These are phyloP conservation scores for Abscondita cerata DNA, from an alignment of 2,888 invertebrate genomes.

Conservation along the genomic window DNA sequence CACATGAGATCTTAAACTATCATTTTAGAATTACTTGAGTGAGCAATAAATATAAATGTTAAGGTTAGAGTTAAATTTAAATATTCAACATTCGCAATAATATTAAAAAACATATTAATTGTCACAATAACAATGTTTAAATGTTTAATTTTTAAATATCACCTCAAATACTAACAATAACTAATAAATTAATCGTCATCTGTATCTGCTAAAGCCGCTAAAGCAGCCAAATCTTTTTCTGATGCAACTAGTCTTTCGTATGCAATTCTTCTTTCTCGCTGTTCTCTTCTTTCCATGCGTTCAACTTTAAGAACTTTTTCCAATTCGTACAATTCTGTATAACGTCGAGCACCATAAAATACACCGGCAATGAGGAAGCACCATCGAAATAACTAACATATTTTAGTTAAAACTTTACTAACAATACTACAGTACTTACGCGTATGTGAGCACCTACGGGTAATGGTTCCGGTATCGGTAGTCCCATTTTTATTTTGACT, in stretches of 20 bases:
- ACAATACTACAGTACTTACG: conserved; percentile 6
- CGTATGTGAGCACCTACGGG: conserved; percentile 1
- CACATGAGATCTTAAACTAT: no score
- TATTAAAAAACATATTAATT: no score
- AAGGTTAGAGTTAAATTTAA: no score
- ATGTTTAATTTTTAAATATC: no score
- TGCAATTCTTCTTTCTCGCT: conserved; percentile 46
- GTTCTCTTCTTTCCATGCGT: conserved; percentile 45
- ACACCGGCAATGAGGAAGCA: conserved; percentile 51
- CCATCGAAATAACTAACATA: conserved; percentile 49
- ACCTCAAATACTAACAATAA: no score
- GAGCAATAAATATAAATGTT: no score
- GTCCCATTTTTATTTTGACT: neutral
- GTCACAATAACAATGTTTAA: no score
- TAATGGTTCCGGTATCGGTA: conserved; percentile 3
- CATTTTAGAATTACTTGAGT: no score
- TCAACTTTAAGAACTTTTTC: conserved; percentile 46
- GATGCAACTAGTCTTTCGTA: conserved; percentile 35
- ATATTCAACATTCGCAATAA: no score
- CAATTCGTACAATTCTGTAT: conserved; percentile 41
- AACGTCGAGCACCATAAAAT: conserved; percentile 50
- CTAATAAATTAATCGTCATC: neutral
- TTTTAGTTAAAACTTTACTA: neutral
- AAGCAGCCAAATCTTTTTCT: conserved; percentile 30
- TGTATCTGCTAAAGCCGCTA: conserved; percentile 17